A percentile compares a stretch with the other conserved stretches of the same genome.
Conservation (phyloP, 2,797 vertebrate genomes). For the Ficedula albicollis region DNA sequence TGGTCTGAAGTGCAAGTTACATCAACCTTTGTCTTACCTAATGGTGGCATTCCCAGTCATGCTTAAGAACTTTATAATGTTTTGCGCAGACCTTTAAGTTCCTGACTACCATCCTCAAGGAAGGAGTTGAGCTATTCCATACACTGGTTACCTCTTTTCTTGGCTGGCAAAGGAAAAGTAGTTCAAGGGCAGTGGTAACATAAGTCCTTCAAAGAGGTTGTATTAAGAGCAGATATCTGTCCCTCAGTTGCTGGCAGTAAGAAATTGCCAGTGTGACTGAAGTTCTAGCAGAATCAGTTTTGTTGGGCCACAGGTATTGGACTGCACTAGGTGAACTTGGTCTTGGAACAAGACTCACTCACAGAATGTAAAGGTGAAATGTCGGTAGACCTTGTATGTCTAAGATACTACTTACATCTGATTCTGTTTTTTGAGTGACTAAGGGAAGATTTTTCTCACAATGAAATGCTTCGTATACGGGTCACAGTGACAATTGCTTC, state of each 20-base stretch:
- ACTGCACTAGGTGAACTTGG: neutral
- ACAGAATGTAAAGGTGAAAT: neutral
- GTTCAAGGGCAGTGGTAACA: neutral
- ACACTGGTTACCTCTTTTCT: neutral
- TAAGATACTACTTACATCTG: neutral
- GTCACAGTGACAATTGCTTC: neutral
- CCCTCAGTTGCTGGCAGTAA: neutral
- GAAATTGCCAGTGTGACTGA: neutral
- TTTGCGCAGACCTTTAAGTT: neutral
- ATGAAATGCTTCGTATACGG: accelerated
- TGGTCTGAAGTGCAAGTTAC: neutral
- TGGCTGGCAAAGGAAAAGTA: neutral
- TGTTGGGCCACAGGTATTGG: neutral
- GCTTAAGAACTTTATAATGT: neutral
- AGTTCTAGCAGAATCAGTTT: neutral
- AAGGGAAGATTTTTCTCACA: neutral
- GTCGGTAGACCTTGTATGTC: neutral
- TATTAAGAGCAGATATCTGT: neutral
- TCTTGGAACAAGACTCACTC: neutral
- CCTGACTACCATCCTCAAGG: neutral
- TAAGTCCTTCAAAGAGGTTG: neutral
- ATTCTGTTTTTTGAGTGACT: neutral
- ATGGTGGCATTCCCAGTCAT: neutral
- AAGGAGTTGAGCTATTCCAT: neutral
- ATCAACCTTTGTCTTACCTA: neutral